phyloP scores from a whole-genome alignment of 2,888 invertebrate genomes.

The Thereva nobilitata region DNA sequence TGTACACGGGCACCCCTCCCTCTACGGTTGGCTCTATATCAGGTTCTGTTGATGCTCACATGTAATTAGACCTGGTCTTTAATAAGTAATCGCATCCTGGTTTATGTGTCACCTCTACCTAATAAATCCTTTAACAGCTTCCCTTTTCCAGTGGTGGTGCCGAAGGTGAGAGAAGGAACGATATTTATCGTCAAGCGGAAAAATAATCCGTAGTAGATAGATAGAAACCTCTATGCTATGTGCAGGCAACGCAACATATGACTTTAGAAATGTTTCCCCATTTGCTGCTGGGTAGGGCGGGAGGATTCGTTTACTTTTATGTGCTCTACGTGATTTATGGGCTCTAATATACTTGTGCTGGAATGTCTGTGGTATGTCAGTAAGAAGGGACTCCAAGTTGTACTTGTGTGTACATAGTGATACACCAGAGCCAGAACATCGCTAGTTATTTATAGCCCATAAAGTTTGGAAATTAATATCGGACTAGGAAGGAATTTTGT shows the following conservation, averaged over 20 bases:
- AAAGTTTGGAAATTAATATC: constrained; percentile 23
- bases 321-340: constrained; percentile 23
- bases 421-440: background rate
- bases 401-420: background rate
- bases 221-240: background rate
- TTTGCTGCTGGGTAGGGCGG: background rate
- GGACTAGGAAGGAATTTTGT: constrained; percentile 18
- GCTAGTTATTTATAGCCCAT: constrained; percentile 24
- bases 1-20: background rate
- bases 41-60: constrained; percentile 4
- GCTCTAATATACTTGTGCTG: constrained; percentile 30
- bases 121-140: constrained; percentile 32
- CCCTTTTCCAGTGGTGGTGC: constrained; percentile 7
- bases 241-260: background rate
- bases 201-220: too few species aligned
- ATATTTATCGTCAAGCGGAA: too few species aligned
- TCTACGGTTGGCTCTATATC: background rate
- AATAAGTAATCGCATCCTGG: constrained; percentile 27
- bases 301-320: constrained; percentile 19
- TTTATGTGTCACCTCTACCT: constrained; percentile 24
- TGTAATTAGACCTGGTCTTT: constrained; percentile 26
- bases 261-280: background rate
- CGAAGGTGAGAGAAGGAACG: constrained; percentile 5
- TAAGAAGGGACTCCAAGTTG: background rate
- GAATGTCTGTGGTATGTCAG: constrained; percentile 33